Conservation (phyloP, 1,140 invertebrate genomes). For the Dysdera silvatica region DNA sequence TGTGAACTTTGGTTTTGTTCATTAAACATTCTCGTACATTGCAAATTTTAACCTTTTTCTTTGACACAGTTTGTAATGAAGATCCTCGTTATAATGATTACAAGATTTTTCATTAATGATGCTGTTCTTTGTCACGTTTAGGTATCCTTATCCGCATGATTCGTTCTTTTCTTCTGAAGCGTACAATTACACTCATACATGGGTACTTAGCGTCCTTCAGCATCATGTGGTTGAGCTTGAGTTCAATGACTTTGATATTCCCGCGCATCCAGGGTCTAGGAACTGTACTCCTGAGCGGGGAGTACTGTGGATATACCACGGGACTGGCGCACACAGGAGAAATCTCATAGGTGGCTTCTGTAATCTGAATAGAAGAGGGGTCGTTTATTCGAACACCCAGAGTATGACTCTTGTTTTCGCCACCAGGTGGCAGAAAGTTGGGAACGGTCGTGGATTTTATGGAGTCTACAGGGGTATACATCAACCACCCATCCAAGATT, state of each 20-base stretch:
- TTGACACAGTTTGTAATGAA: no score
- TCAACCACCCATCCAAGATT: background rate
- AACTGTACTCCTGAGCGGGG: conserved; percentile 32
- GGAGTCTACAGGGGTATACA: conserved; percentile 26
- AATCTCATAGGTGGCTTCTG: conserved; percentile 31
- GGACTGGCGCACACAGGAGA: background rate
- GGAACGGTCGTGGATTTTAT: conserved; percentile 37
- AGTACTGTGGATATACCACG: conserved; percentile 22
- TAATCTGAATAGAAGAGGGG: conserved; percentile 34
- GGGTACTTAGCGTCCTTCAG: conserved; percentile 23
- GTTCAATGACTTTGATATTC: conserved; percentile 37
- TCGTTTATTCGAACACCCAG: conserved; percentile 25
- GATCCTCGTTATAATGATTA: no score
- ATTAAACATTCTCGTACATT: no score
- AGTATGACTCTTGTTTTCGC: conserved; percentile 28
- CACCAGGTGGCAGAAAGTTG: conserved; percentile 30
- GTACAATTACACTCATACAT: conserved; percentile 30
- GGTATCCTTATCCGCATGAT: conserved; percentile 36
- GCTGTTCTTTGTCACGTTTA: background rate
- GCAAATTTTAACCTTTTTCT: no score
- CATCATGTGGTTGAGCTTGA: conserved; percentile 29
- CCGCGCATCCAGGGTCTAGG: conserved; percentile 27
- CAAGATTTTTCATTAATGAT: no score
- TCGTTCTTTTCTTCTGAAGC: conserved; percentile 16
- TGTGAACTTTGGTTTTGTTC: no score